phyloP scores from a whole-genome alignment of 2,888 invertebrate genomes.

The Eilema depressum region DNA sequence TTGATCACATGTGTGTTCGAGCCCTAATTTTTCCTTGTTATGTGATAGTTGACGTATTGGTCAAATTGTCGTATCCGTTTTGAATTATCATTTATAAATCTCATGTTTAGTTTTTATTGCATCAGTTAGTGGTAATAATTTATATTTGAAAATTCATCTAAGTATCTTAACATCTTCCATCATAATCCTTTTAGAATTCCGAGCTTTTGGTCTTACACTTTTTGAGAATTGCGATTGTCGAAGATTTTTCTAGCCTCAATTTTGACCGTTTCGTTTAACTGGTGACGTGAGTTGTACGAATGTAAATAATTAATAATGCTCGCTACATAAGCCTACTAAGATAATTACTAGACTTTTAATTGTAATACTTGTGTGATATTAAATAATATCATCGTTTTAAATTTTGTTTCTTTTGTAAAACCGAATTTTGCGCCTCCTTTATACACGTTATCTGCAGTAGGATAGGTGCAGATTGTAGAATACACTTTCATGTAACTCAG shows the following conservation, averaged over 20 bases:
- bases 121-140: neutral
- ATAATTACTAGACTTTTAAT: constrained; percentile 60
- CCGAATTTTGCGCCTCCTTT: neutral
- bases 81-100: neutral
- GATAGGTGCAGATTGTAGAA: neutral
- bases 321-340: constrained; percentile 49
- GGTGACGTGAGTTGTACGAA: constrained; percentile 32
- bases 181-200: neutral
- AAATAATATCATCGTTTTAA: constrained; percentile 68
- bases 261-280: constrained; percentile 30
- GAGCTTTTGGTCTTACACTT: constrained; percentile 34
- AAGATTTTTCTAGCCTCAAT: constrained; percentile 44
- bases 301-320: constrained; percentile 35
- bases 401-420: constrained; percentile 16
- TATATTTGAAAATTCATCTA: neutral
- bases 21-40: neutral
- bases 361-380: constrained; percentile 74
- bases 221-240: constrained; percentile 45
- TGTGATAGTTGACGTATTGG: neutral
- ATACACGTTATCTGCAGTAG: neutral
- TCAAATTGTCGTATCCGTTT: neutral
- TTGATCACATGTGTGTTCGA: no score
- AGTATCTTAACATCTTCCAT: neutral
- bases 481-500: neutral
- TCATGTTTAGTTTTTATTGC: neutral